These are phyloP conservation scores for Microcaecilia unicolor DNA, from an alignment of 2,797 vertebrate genomes.

Conservation along the genomic window DNA sequence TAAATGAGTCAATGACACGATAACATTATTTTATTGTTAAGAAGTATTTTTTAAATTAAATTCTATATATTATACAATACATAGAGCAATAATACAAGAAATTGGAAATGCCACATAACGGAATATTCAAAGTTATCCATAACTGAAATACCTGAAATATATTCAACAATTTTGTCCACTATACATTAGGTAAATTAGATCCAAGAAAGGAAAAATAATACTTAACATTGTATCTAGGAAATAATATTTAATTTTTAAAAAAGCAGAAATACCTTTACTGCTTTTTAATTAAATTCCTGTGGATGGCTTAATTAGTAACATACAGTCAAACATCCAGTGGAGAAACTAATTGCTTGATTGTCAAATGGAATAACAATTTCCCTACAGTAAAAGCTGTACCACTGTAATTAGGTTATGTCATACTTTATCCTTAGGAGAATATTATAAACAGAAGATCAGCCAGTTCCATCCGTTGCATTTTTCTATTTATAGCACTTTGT, in stretches of 20 bases:
- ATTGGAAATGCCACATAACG: too few relatives aligned
- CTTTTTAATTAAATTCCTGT: slow-evolving; percentile 40
- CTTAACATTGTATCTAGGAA: too few relatives aligned
- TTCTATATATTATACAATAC: too few relatives aligned
- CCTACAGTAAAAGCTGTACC: slow-evolving; percentile 40
- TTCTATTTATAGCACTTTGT: slow-evolving; percentile 43
- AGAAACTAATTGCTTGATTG: slow-evolving; percentile 57
- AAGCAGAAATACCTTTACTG: slow-evolving; percentile 7
- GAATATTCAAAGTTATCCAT: too few relatives aligned
- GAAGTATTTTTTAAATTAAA: too few relatives aligned
- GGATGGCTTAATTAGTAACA: slow-evolving; percentile 44
- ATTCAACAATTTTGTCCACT: too few relatives aligned
- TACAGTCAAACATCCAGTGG: slow-evolving; percentile 35
- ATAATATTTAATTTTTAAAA: slow-evolving; percentile 5
- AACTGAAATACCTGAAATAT: too few relatives aligned
- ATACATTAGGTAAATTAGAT: too few relatives aligned
- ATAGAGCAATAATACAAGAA: too few relatives aligned
- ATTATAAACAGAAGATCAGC: slow-evolving; percentile 45
- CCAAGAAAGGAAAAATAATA: too few relatives aligned
- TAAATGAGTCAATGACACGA: background rate
- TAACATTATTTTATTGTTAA: background rate
- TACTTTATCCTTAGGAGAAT: slow-evolving; percentile 43
- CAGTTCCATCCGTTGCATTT: slow-evolving; percentile 30
- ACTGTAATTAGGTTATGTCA: slow-evolving; percentile 54
- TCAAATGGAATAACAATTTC: slow-evolving; percentile 55